These are phyloP conservation scores for Teleogryllus occipitalis DNA, from an alignment of 1,140 invertebrate genomes.

Conservation along the genomic window DNA sequence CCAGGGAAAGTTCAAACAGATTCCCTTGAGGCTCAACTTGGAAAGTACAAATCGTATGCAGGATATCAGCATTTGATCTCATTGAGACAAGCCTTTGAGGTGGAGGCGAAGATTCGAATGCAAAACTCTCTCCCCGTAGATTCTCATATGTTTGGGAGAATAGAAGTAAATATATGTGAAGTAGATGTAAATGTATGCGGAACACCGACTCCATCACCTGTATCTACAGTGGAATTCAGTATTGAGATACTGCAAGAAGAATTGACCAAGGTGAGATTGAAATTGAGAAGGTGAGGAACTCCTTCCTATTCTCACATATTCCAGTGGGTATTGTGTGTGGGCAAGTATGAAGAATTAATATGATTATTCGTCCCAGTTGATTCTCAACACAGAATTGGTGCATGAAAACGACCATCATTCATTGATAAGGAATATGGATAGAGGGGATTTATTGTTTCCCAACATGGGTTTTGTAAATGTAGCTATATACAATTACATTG, in stretches of 20 bases:
- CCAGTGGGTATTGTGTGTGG: neutral
- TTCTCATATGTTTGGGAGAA: neutral
- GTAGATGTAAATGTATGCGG: neutral
- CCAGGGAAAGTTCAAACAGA: conserved; percentile 16
- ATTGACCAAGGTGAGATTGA: too few relatives aligned
- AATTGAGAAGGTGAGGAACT: neutral
- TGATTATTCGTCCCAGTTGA: too few relatives aligned
- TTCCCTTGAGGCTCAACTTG: conserved; percentile 7
- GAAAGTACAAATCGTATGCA: neutral
- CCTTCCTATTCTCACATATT: neutral
- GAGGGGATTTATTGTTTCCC: neutral
- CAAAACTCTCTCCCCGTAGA: neutral
- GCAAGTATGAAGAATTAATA: neutral
- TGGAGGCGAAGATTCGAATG: neutral
- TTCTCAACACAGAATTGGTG: neutral
- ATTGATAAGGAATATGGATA: neutral
- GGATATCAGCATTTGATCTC: neutral
- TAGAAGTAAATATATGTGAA: neutral
- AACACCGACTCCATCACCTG: neutral
- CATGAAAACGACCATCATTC: neutral
- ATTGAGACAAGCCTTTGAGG: conserved; percentile 9
- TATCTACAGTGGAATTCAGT: neutral
- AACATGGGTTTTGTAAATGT: neutral
- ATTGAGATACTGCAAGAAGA: neutral
- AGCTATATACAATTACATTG: neutral